phyloP scores from a whole-genome alignment of 2,888 invertebrate genomes.

The Rhyacophila evoluta region DNA sequence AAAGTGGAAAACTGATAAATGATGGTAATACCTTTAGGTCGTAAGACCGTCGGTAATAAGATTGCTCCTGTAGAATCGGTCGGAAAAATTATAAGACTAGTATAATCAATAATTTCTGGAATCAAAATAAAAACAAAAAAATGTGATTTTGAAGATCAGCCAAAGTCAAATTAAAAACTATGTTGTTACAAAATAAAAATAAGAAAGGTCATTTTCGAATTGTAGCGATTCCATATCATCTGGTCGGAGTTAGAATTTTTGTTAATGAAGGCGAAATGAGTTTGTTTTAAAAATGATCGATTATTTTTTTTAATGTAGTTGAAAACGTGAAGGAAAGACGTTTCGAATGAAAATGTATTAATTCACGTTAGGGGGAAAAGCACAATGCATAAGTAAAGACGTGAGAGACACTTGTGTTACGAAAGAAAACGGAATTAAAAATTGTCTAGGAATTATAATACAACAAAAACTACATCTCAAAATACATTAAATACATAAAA shows the following conservation, averaged over 20 bases:
- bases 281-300: neutral
- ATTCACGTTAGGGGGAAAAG: neutral
- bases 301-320: slow-evolving; percentile 11
- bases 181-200: neutral
- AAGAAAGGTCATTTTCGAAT: neutral
- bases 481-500: neutral
- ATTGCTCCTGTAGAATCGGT: slow-evolving; percentile 80
- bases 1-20: slow-evolving; percentile 52
- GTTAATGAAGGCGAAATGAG: slow-evolving; percentile 37
- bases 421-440: neutral
- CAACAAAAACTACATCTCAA: neutral
- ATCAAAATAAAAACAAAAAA: slow-evolving; percentile 55
- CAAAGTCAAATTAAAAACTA: slow-evolving; percentile 30
- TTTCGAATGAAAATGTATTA: neutral
- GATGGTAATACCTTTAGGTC: slow-evolving; percentile 75
- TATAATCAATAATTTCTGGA: slow-evolving; percentile 77
- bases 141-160: slow-evolving; percentile 47
- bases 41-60: slow-evolving; percentile 77
- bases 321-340: neutral
- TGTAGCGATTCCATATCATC: slow-evolving; percentile 41
- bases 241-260: slow-evolving; percentile 7
- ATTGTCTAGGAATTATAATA: neutral
- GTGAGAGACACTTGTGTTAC: neutral
- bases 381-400: neutral
- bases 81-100: slow-evolving; percentile 80